Evolutionary conservation across 2,797 vertebrate genomes (phyloP), one percentile per base, ranked within the genome.

Genomic region (Acipenser ruthenus): DNA sequence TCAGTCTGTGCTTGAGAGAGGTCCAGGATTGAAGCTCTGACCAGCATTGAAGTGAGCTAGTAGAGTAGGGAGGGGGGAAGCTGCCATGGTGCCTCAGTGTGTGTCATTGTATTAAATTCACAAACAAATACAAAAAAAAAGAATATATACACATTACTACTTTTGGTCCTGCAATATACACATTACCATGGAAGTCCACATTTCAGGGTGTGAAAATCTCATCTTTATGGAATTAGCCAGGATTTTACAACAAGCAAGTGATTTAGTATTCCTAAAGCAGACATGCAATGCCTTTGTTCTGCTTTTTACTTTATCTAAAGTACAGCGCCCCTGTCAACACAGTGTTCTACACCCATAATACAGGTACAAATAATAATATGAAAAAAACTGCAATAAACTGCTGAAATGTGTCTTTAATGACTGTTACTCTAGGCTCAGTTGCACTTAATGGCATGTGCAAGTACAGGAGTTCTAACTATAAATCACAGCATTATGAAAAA

Each of bases 401-500:
- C 88, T 85, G 87, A 88, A 90, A 90, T 89, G 84, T 84, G 80
- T 87, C 87, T 87, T 90, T 88, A 91, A 89, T 88, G 89, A 87
- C 88, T 78, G 84, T 90, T 89, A 92, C 87, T 90, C 78, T 80
- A 83, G 75, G 82, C 87, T 84, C 78, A 84, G 83, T 84, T 79
- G 76, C 84, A 90, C 87, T 90, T 93, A 93, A 95, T 95, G 91
- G 91, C 93, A 92, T 84, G 81, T 92, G 89, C 85, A 88, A 92
- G 91, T 86, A 86, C 84, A 80, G 89, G 88, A 90, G 87, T 91
- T 91, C 89, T 89, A 88, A 84, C 87, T 89, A 95, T 98, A 96
- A 96, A 97, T 97, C 95, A 95, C 70, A 81, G 90, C 88, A 85
- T 96, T 95, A 93, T 96, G 94, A 96, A 94, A 91, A 94, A 96